Conservation (phyloP, 2,797 vertebrate species). For the Tachyglossus aculeatus region DNA sequence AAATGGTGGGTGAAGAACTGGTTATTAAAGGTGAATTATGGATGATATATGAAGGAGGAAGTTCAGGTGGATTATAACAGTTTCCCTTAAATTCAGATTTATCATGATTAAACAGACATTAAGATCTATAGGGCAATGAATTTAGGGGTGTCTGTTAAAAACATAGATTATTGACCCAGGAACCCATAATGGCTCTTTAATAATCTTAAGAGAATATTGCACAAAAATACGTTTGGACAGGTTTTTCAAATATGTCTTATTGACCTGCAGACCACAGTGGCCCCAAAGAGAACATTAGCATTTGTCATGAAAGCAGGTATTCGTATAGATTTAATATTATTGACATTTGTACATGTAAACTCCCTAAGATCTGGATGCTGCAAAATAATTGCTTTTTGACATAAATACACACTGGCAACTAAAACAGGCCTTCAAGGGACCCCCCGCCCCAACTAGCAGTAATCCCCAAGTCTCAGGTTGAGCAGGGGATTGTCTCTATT, state of each 20-base stretch:
- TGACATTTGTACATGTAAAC: conserved; percentile 47
- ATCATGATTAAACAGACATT: conserved; percentile 47
- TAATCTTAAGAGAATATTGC: conserved; percentile 42
- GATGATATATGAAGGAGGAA: conserved; percentile 33
- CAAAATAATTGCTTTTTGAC: conserved; percentile 9
- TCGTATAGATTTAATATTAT: conserved; percentile 41
- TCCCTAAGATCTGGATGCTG: conserved; percentile 11
- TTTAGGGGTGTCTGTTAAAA: conserved; percentile 48
- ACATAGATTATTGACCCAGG: conserved; percentile 44
- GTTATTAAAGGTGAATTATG: conserved; percentile 26
- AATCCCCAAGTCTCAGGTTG: too few species aligned
- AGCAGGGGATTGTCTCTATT: too few species aligned
- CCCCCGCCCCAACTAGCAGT: too few species aligned
- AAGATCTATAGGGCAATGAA: conserved; percentile 39
- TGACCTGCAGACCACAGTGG: conserved; percentile 54
- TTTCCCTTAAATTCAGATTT: conserved; percentile 53
- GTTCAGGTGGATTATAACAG: conserved; percentile 39
- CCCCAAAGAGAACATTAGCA: conserved; percentile 53
- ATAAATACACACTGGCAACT: not conserved
- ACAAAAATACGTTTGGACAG: conserved; percentile 35
- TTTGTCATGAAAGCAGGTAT: conserved; percentile 37
- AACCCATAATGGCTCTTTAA: conserved; percentile 44
- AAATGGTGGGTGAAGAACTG: conserved; percentile 19
- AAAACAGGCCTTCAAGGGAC: too few species aligned
- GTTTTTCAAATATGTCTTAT: conserved; percentile 53